Evolutionary conservation across 2,797 vertebrate genomes (phyloP).

Genomic region (Labeo calbasu): DNA sequence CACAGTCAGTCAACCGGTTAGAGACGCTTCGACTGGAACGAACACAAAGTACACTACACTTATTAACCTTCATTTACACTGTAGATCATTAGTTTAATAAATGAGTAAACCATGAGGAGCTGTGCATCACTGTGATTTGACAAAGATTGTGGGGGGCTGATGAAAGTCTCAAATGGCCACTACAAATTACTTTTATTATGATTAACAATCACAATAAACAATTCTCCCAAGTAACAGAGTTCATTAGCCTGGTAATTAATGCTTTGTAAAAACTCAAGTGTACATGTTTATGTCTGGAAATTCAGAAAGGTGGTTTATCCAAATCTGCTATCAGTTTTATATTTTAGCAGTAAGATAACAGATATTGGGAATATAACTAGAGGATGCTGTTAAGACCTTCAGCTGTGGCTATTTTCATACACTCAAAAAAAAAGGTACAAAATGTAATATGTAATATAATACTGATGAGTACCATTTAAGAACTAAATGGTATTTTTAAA

Average conservation of each 20-base stretch:
- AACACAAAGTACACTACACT: background rate
- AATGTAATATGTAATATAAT: too few relatives aligned
- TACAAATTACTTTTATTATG: background rate
- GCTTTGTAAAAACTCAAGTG: background rate
- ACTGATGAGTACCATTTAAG: too few relatives aligned
- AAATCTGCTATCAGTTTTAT: background rate
- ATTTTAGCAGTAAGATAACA: background rate
- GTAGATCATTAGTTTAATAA: background rate
- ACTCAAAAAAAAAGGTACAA: too few relatives aligned
- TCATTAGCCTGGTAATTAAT: background rate
- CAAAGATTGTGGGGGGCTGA: background rate
- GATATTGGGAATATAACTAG: background rate
- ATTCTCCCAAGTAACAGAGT: background rate
- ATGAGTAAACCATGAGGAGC: background rate
- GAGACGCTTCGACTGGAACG: background rate
- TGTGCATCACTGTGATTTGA: background rate
- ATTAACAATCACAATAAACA: background rate
- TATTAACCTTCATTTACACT: background rate
- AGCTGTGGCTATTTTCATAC: background rate
- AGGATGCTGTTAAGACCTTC: background rate
- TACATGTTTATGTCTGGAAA: background rate
- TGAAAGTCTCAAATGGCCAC: background rate
- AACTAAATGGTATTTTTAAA: too few relatives aligned
- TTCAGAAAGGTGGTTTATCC: background rate
- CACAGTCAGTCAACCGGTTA: background rate